These are phyloP conservation scores for Seira musarum DNA, from an alignment of 2,888 invertebrate species.

Conservation along the genomic window DNA sequence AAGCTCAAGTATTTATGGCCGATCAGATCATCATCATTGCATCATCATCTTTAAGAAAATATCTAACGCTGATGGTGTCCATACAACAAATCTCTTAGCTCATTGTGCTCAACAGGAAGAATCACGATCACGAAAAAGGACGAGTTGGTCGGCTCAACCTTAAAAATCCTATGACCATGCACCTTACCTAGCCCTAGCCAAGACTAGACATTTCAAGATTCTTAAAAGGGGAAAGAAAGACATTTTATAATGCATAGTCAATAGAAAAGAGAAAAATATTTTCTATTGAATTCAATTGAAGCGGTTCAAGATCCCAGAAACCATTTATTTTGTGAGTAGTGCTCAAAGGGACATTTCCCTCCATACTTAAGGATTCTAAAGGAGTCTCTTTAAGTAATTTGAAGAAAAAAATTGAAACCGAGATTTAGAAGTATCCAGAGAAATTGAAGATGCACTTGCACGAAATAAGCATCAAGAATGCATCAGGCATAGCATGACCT, in stretches of 20 bases:
- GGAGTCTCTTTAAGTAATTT: slow-evolving; percentile 39
- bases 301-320: not conserved
- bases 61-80: slow-evolving; percentile 44
- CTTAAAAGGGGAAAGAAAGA: not conserved
- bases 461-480: no score
- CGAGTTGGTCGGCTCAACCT: not conserved
- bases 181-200: not conserved
- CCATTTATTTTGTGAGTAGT: slow-evolving; percentile 49
- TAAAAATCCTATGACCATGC: not conserved
- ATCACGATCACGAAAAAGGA: slow-evolving; percentile 50
- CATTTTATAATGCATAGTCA: not conserved
- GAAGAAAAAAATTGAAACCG: slow-evolving; percentile 35
- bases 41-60: slow-evolving; percentile 39
- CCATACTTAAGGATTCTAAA: slow-evolving; percentile 54
- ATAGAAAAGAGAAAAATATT: not conserved
- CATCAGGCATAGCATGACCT: no score
- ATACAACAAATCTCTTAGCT: slow-evolving; percentile 48
- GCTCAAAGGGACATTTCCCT: slow-evolving; percentile 50
- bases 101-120: slow-evolving; percentile 44
- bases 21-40: slow-evolving; percentile 53
- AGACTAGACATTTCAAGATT: not conserved
- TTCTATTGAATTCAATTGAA: not conserved
- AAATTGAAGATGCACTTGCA: no score
- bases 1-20: slow-evolving; percentile 43
- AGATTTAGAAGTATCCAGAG: no score